Evolutionary conservation across 30 jellyfish, hydroid and myxozoan genomes (phyloP), one percentile per base, ranked within the genome.

Genomic region (Hydractinia symbiolongicarpus): DNA sequence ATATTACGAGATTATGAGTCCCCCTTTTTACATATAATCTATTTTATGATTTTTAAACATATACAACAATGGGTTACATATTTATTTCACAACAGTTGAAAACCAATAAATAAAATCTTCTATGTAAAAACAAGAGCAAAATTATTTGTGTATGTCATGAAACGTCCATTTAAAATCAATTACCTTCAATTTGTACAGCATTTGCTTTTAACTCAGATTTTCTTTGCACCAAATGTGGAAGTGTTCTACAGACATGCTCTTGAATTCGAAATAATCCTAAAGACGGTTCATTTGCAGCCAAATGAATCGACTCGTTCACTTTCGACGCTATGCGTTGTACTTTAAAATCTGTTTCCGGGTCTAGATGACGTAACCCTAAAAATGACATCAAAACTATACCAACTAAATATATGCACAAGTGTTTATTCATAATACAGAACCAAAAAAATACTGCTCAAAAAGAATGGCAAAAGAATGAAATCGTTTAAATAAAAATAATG

Each of bases 281-380:
- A 6, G 96, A 86, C 5, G 98, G 98, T 79, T 92, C 98, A 84
- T 92, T 92, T 16, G 96, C 98, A 14, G 92, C 83, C 78, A 87
- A 57, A n/a, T 84, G 96, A 50, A 87, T 60, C 5, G 93, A 66
- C 19, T 92, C 98, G 73, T 88, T 86, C 50, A 87, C 93, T 50
- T 81, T 81, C 8, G 96, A 50, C 15, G 95, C 73, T 14, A 91
- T 78, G 14, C 82, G 76, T 55, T 87, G 73, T 51, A 91, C 96
- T 81, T 88, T 92, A 54, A 76, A 92, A 56, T 92, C 95, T 8
- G 95, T 83, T 56, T 92, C 96, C 49, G 96, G 98, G 72, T 92
- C 98, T 13, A 92, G 85, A 20, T 70, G 81, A 52, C 96, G 69
- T 55, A 92, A 71, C 56, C 92, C 85, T 77, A 16, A 7, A 77